Conservation (phyloP, 2,113 vertebrate genomes). For the Murina feae region DNA sequence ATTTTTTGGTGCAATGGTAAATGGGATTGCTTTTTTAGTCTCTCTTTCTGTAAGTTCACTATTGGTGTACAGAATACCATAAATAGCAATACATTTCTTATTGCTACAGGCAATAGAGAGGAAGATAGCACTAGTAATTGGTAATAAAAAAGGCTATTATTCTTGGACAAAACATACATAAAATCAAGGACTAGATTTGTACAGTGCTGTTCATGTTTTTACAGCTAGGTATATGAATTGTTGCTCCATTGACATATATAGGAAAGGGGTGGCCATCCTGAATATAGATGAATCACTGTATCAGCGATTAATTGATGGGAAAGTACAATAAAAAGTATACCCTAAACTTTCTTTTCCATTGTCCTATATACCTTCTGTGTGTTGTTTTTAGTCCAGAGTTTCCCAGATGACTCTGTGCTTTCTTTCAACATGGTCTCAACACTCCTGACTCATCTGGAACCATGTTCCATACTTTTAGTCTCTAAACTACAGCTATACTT, state of each 20-base stretch:
- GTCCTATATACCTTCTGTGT: background rate
- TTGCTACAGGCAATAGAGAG: background rate
- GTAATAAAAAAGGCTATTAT: background rate
- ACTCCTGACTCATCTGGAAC: background rate
- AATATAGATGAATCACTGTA: background rate
- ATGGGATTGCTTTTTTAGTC: no score
- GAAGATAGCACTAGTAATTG: background rate
- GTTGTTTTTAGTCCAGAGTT: background rate
- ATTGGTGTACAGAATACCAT: no score
- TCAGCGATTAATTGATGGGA: background rate
- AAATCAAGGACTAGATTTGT: conserved; percentile 2
- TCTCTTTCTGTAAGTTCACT: no score
- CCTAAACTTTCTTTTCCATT: background rate
- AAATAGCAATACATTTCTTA: background rate
- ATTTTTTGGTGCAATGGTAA: no score
- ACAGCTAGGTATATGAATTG: background rate
- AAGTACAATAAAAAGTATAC: background rate
- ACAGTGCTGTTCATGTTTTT: background rate
- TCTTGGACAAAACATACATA: conserved; percentile 3
- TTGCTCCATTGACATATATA: background rate
- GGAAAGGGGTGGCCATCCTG: background rate
- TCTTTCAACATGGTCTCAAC: background rate
- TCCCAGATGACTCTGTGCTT: background rate
- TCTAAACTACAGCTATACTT: background rate
- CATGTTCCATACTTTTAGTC: background rate